These are phyloP conservation scores for Xestoiulus laeticollis DNA, from an alignment of 2,888 invertebrate species.

Conservation along the genomic window DNA sequence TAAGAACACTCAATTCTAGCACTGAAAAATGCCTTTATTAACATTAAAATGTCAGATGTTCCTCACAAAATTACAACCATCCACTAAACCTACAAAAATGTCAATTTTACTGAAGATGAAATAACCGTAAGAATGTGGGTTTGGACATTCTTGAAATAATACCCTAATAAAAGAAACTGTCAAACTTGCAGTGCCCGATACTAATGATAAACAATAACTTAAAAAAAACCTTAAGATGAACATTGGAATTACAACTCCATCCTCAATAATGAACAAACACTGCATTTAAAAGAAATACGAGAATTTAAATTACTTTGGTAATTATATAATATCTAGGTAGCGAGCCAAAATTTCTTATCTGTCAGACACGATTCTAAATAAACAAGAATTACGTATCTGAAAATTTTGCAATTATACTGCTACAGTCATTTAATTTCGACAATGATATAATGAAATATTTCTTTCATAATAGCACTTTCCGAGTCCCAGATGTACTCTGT, in stretches of 20 bases:
- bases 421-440: neutral
- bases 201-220: neutral
- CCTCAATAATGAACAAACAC: neutral
- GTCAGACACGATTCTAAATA: neutral
- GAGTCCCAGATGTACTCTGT: neutral
- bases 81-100: conserved; percentile 25
- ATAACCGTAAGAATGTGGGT: neutral
- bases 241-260: neutral
- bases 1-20: neutral
- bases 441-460: neutral
- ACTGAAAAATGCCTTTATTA: neutral
- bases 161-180: neutral
- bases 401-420: too few species aligned
- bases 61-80: neutral
- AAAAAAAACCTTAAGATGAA: neutral
- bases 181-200: neutral
- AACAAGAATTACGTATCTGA: too few species aligned
- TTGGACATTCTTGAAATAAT: neutral
- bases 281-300: neutral
- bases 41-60: neutral
- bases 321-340: neutral
- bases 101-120: neutral
- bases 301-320: neutral
- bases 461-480: neutral
- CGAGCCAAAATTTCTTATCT: neutral